Conservation (phyloP, 2,113 vertebrate genomes). For the Prunella fulvescens region DNA sequence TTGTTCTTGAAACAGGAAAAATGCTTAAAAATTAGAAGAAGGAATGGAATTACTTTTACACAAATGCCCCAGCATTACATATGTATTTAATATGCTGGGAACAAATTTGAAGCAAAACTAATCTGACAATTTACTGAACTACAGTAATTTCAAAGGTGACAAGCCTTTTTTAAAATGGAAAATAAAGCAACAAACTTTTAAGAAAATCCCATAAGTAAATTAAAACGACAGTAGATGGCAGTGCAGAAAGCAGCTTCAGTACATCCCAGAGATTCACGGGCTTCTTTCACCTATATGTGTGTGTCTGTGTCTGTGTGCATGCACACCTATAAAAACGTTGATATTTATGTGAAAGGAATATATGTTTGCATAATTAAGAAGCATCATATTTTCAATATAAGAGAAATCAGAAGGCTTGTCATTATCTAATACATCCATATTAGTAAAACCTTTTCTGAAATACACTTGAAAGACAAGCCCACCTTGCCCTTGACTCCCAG, state of each 20-base stretch:
- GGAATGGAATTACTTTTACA: neutral
- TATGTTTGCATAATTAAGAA: neutral
- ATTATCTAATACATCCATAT: neutral
- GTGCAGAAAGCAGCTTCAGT: neutral
- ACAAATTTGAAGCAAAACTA: neutral
- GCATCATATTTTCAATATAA: neutral
- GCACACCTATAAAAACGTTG: neutral
- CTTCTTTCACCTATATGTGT: accelerated
- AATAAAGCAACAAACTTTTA: neutral
- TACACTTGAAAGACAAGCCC: neutral
- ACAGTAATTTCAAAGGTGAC: neutral
- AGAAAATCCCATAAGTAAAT: neutral
- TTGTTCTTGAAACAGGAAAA: neutral
- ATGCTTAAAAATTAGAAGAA: neutral
- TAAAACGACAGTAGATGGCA: conserved; percentile 1
- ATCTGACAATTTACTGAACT: neutral
- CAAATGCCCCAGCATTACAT: neutral
- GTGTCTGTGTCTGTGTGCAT: neutral
- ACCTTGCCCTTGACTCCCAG: neutral
- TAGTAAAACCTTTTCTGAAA: neutral
- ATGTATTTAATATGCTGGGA: neutral
- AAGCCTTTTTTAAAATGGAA: neutral
- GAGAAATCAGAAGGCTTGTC: neutral
- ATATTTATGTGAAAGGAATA: neutral
- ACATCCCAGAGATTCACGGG: neutral